Evolutionary conservation across 2,888 invertebrate species (phyloP), one percentile per base, ranked within the genome.

Genomic region (Chrysolina haemoptera): DNA sequence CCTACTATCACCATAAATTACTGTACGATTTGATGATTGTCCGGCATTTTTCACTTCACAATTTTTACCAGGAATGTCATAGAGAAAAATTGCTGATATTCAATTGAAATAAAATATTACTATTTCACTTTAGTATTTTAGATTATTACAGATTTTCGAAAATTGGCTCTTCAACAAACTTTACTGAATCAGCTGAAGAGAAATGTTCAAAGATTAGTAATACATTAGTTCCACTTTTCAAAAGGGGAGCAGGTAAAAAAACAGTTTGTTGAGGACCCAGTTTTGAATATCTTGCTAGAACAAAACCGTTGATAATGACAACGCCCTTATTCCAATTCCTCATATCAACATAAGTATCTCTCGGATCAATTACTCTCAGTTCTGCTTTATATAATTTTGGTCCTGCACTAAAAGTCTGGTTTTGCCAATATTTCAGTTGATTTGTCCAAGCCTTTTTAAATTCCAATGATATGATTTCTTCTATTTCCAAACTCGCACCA

Each of bases 271-370:
- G 95, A 0, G 97, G 97, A 0, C 97, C 97, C 35, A 91, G 89
- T 1, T 89, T 84, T 0, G 93, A 93, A 87, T 96, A 96, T 63
- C 97, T 90, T 0, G 97, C 97, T 22, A 98, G 89, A 85, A 96
- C 96, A 83, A 94, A 91, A 0, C 94, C 95, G 85, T 98, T 98
- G 0, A 97, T 88, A 87, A 95, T 94, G 0, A 94, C 92, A 73
- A 94, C 90, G 0, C 97, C 97, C 90, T 96, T 97, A 70, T 91
- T 92, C 97, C 97, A 98, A 16, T 91, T 92, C 62, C 90, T 89
- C 80, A 95, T 92, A 82, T 95, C 93, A 14, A 97, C 83, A 85
- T 92, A 97, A 0, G 96, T 96, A 84, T 97, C 96, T 48, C 89
- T 84, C 0, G 93, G 90, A 14, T 88, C 87, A 0, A 85, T 86